Conservation (phyloP, 1,140 invertebrate species). For the Drosophila arawakana region DNA sequence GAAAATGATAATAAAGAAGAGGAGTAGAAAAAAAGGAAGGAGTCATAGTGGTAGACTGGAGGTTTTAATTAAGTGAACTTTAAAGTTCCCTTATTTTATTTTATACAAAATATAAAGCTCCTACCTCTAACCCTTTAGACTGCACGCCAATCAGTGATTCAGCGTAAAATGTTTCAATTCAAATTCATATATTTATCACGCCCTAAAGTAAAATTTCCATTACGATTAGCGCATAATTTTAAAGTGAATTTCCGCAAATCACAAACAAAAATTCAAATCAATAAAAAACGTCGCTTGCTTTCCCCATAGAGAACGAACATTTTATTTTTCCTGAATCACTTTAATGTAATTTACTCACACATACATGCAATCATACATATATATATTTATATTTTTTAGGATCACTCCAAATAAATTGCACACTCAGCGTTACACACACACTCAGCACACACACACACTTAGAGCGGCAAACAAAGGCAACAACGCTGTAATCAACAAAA, state of each 20-base stretch:
- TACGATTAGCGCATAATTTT: background rate
- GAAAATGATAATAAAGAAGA: background rate
- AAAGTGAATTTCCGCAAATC: background rate
- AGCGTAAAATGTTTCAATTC: too few relatives aligned
- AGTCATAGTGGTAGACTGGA: background rate
- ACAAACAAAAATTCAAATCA: constrained; percentile 14
- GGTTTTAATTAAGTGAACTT: too few relatives aligned
- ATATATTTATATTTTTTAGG: constrained; percentile 57
- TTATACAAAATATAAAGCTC: too few relatives aligned
- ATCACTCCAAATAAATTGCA: constrained; percentile 79
- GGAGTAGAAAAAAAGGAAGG: background rate
- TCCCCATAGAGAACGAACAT: background rate
- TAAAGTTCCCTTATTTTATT: too few relatives aligned
- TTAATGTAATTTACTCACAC: constrained; percentile 15
- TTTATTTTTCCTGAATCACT: constrained; percentile 4
- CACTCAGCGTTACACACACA: constrained; percentile 51
- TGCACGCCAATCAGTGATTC: too few relatives aligned
- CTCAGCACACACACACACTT: constrained; percentile 14
- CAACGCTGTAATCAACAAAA: constrained; percentile 79
- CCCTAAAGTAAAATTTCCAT: background rate
- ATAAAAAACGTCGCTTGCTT: background rate
- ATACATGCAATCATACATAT: constrained; percentile 1
- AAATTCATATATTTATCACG: too few relatives aligned
- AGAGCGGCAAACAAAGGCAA: constrained; percentile 54
- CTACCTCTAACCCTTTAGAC: too few relatives aligned